Conservation (phyloP, 2,888 invertebrate genomes). For the Drosophila nr. perissopoda region DNA sequence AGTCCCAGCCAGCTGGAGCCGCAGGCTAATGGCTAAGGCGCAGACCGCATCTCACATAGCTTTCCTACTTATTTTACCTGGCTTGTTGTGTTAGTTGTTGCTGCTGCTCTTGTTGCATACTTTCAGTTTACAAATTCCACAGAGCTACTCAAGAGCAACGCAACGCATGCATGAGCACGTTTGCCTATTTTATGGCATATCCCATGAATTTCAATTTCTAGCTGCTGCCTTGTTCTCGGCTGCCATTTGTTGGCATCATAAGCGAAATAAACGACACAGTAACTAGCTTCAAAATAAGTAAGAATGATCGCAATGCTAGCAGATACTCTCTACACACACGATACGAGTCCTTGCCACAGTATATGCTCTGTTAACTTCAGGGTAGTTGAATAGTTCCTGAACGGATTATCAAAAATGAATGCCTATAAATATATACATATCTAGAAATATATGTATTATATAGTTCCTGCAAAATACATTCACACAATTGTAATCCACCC, state of each 20-base stretch:
- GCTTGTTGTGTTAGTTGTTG: constrained; percentile 22
- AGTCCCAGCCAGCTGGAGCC: constrained; percentile 28
- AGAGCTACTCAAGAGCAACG: constrained; percentile 20
- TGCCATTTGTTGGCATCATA: constrained; percentile 18
- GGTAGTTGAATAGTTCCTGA: neutral
- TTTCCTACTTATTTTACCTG: constrained; percentile 42
- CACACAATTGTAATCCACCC: neutral
- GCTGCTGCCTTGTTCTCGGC: constrained; percentile 3
- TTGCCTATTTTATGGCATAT: constrained; percentile 62
- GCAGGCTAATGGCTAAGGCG: constrained; percentile 57
- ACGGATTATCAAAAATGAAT: no score
- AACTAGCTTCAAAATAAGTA: constrained; percentile 16
- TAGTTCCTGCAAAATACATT: neutral
- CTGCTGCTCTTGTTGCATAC: constrained; percentile 59
- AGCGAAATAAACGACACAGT: constrained; percentile 42
- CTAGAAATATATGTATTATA: neutral
- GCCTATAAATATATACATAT: neutral
- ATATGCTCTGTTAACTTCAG: neutral
- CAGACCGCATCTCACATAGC: constrained; percentile 51
- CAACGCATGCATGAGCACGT: constrained; percentile 60
- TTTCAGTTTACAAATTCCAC: constrained; percentile 70
- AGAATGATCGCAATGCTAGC: neutral
- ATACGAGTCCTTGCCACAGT: neutral
- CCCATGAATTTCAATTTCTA: constrained; percentile 75
- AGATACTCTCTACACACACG: constrained; percentile 8